A percentile compares a stretch with the other conserved stretches of the same genome.
Conservation (phyloP, 2,888 invertebrate species). For the Pollenia angustigena region DNA sequence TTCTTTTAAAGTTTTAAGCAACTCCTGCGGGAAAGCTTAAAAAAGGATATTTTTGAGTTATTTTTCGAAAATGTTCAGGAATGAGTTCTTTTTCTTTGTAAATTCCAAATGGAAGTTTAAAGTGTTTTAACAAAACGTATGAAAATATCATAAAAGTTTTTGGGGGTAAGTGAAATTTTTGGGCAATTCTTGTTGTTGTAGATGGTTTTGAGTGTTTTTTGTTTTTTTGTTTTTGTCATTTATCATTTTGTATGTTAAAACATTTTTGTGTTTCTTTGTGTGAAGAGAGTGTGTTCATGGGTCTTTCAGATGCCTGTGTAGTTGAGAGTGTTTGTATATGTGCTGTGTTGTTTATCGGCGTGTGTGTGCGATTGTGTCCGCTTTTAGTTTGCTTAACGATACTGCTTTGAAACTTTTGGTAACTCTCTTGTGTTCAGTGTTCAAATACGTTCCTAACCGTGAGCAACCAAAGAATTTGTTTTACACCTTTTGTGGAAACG, state of each 20-base stretch:
- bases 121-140: background rate
- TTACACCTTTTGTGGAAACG: constrained; percentile 77
- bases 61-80: background rate
- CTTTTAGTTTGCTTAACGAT: constrained; percentile 48
- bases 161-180: constrained; percentile 46
- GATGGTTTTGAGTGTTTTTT: background rate
- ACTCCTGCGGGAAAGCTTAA: background rate
- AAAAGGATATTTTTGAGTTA: constrained; percentile 6
- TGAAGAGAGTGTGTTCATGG: background rate
- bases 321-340: constrained; percentile 29
- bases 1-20: too few species aligned
- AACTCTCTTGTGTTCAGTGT: constrained; percentile 79
- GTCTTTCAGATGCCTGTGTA: constrained; percentile 2
- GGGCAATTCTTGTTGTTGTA: constrained; percentile 10
- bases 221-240: constrained; percentile 46
- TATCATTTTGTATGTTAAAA: constrained; percentile 37
- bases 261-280: background rate
- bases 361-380: constrained; percentile 40
- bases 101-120: background rate
- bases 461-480: constrained; percentile 79
- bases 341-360: constrained; percentile 36
- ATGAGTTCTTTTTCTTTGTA: background rate
- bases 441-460: constrained; percentile 83
- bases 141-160: background rate
- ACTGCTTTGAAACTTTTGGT: constrained; percentile 71